Percentiles rank a stretch among this genome's conserved stretches.
phyloP scores from a whole-genome alignment of 1,140 invertebrate species.

The Megalopta genalis region DNA sequence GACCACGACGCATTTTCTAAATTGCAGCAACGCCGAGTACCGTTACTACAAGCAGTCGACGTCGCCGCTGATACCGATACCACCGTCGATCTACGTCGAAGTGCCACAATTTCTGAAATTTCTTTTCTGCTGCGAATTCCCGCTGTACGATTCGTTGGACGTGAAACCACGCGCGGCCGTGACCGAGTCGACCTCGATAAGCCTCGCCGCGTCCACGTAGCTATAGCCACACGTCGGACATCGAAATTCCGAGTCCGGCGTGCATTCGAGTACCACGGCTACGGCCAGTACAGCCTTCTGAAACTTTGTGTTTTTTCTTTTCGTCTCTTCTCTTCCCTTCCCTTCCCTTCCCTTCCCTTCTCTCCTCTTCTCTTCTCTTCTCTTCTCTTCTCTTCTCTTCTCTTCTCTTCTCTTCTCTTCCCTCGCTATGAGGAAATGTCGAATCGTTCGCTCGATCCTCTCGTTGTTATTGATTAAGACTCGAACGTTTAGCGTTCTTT shows the following conservation, averaged over 20 bases:
- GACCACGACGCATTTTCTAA: conserved; percentile 14
- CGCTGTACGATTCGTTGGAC: conserved; percentile 89
- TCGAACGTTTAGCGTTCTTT: neutral
- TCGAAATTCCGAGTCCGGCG: conserved; percentile 69
- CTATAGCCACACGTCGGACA: conserved; percentile 83
- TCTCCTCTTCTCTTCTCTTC: no score
- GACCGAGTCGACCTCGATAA: conserved; percentile 87
- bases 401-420: no score
- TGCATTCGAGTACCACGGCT: conserved; percentile 70
- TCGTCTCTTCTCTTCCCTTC: no score
- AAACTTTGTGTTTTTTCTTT: neutral
- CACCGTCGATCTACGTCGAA: conserved; percentile 90
- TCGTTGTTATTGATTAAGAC: neutral
- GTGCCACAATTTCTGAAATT: conserved; percentile 91
- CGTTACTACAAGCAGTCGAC: conserved; percentile 92
- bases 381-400: no score
- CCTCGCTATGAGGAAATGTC: no score
- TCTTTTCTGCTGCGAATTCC: conserved; percentile 92
- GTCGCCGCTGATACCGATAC: conserved; percentile 92
- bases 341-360: no score
- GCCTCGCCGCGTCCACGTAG: conserved; percentile 88
- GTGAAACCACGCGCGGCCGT: conserved; percentile 84
- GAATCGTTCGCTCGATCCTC: neutral
- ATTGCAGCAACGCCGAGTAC: conserved; percentile 89
- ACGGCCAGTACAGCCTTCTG: conserved; percentile 60